Percentiles rank a stretch among this genome's conserved stretches.
phyloP scores from a whole-genome alignment of 2,797 vertebrate genomes.

The Alcedo atthis region DNA sequence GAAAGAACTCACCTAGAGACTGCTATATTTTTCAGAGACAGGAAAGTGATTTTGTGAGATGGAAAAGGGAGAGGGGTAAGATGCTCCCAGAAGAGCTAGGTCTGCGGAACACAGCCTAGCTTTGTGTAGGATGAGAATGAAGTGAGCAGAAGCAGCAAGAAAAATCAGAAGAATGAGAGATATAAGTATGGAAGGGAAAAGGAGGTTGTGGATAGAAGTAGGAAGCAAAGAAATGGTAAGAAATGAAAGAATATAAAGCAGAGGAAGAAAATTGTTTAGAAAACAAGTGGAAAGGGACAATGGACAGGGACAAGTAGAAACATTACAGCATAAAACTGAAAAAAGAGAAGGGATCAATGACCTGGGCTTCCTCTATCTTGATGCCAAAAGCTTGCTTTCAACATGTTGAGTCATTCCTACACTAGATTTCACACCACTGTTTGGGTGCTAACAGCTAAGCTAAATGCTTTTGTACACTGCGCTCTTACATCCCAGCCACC shows the following conservation, averaged over 20 bases:
- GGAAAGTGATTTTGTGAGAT: neutral
- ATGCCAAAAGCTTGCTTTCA: neutral
- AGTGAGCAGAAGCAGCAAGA: neutral
- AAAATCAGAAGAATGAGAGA: neutral
- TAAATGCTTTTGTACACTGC: neutral
- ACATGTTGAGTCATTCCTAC: neutral
- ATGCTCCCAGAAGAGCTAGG: neutral
- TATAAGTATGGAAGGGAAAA: neutral
- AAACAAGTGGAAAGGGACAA: neutral
- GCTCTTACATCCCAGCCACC: neutral
- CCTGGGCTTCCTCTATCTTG: neutral
- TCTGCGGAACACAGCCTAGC: neutral
- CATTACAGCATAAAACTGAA: neutral
- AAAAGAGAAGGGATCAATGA: neutral
- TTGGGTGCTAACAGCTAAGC: neutral
- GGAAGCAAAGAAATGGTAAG: neutral
- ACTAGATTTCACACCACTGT: neutral
- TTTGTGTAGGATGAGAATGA: neutral
- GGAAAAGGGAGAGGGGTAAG: neutral
- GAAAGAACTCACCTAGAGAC: neutral
- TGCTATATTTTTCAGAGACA: neutral
- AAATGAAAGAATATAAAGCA: neutral
- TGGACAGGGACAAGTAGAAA: neutral
- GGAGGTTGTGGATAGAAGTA: neutral
- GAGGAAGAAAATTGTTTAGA: neutral